These are phyloP conservation scores for Dryocosmus kuriphilus DNA, from an alignment of 2,888 invertebrate genomes.

Conservation along the genomic window DNA sequence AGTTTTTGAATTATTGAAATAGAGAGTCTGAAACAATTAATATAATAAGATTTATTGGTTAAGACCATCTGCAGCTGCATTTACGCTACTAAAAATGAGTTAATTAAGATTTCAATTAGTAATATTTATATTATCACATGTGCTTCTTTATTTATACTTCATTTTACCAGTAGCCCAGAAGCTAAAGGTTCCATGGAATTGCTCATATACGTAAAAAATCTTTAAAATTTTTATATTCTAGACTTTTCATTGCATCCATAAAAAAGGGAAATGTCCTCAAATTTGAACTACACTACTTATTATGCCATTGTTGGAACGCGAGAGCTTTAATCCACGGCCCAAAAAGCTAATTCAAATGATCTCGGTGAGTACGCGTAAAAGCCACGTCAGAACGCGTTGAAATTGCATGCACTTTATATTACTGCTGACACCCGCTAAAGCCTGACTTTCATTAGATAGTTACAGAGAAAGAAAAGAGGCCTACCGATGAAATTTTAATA, in stretches of 20 bases:
- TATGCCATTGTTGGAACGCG: background rate
- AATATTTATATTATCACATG: too few relatives aligned
- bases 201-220: background rate
- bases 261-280: background rate
- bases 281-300: background rate
- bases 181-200: too few relatives aligned
- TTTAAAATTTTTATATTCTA: background rate
- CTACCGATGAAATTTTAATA: conserved; percentile 73
- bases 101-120: too few relatives aligned
- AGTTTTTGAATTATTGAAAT: too few relatives aligned
- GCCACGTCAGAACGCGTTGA: background rate
- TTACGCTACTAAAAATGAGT: too few relatives aligned
- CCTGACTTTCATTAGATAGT: background rate
- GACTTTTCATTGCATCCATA: background rate
- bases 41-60: too few relatives aligned
- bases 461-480: conserved; percentile 49
- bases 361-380: background rate
- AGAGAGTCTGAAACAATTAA: too few relatives aligned
- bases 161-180: too few relatives aligned
- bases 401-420: background rate
- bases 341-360: background rate
- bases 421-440: background rate
- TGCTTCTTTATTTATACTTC: too few relatives aligned
- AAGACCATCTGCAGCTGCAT: too few relatives aligned
- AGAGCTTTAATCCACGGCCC: background rate